Base-by-base conservation (phyloP, 2,797 vertebrate genomes). In the Chaunax sp. region DNA sequence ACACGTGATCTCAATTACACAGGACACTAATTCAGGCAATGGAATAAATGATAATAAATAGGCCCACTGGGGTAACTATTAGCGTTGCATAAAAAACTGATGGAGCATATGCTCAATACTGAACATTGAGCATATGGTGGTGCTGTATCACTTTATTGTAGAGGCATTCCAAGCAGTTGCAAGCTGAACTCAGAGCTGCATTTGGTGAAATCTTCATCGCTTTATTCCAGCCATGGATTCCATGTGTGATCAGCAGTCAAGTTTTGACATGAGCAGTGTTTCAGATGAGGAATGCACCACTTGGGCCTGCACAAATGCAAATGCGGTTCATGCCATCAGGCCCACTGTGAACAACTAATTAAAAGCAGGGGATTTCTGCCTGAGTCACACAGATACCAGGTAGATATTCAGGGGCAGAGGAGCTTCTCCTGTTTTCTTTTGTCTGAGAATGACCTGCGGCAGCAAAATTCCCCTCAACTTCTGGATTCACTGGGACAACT, bases 221-320 rank as follows among this genome's bases (percentile, higher is more conserved):
- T 64, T 6, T 68, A 11, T 45, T 72, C 55, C 59, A 72, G 76
- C 57, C 61, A 30, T 53, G 62, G 69, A 75, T 72, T 78, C 64
- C 46, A 25, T 51, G 55, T 72, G 43, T 79, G 72, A 86, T 79
- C 75, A 52, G 57, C 67, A 87, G 80, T 90, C 90, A 90, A 65
- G 90, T 91, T 89, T 85, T 83, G 85, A 92, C 88, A 90, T 41
- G 89, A 89, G 68, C 46, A 28, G 51, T 51, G 66, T 76, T 89
- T 86, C 61, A 84, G 75, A 82, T 53, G 53, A 87, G 87, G 90
- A 91, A 90, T 85, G 86, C 75, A 85, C 61, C 60, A 80, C 53
- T 64, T 49, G 38, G 67, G 64, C 72, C 71, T 84, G 74, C 75
- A 79, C 69, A 76, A 83, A 86, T 77, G 81, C 63, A 80, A 82